These are phyloP conservation scores for Aviceda subcristata DNA, from an alignment of 2,113 vertebrate genomes.

Conservation along the genomic window DNA sequence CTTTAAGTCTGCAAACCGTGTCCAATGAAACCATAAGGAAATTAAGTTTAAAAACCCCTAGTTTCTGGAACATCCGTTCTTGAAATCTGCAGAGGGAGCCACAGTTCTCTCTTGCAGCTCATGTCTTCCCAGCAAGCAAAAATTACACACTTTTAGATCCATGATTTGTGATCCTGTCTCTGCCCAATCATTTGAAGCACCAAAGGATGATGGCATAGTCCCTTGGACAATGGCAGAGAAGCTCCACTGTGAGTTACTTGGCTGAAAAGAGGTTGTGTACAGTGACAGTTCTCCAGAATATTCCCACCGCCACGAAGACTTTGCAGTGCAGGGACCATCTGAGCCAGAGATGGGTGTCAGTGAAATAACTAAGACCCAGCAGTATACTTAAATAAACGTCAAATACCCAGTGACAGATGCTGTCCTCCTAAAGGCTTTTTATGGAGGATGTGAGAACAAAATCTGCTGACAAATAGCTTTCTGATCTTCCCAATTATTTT, in stretches of 20 bases:
- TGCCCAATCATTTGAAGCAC: neutral
- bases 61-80: neutral
- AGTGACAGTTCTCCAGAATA: neutral
- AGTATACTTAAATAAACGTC: neutral
- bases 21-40: neutral
- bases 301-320: neutral
- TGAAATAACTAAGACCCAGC: neutral
- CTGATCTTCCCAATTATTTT: neutral
- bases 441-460: neutral
- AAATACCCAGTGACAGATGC: neutral
- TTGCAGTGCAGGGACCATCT: neutral
- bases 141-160: neutral
- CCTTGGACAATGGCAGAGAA: neutral
- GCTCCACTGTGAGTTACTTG: neutral
- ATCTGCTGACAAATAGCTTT: neutral
- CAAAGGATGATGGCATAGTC: neutral
- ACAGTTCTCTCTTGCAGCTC: neutral
- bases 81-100: neutral
- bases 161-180: neutral
- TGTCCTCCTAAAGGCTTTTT: neutral
- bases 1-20: neutral
- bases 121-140: neutral
- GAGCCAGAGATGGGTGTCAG: neutral
- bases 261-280: neutral
- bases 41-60: neutral